Percentiles rank a stretch among this genome's conserved stretches.
Conservation (phyloP, 2,113 vertebrate species). For the Ailuropoda melanoleuca region DNA sequence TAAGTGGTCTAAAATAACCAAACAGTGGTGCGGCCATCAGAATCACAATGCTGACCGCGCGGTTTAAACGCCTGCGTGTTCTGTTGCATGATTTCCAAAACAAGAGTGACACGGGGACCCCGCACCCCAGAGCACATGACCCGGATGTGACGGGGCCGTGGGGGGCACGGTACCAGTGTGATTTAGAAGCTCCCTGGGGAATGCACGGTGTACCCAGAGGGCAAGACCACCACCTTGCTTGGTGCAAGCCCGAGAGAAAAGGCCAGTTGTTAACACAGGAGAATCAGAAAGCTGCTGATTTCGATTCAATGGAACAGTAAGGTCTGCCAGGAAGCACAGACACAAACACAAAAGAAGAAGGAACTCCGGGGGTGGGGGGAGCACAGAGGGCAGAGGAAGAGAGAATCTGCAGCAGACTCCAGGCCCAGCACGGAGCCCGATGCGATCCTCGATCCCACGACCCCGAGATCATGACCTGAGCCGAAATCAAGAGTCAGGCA, state of each 20-base stretch:
- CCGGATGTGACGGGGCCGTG: rapidly evolving
- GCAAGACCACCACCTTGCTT: not conserved
- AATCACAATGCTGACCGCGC: not conserved
- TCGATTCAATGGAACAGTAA: not conserved
- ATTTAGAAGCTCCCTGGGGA: not conserved
- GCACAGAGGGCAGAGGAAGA: not conserved
- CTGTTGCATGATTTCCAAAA: not conserved
- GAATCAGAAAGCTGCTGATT: rapidly evolving
- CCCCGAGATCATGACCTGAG: not conserved
- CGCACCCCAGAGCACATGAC: not conserved
- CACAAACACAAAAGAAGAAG: no score
- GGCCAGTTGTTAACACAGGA: not conserved
- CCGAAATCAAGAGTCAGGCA: not conserved
- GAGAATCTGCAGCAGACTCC: not conserved
- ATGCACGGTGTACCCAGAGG: rapidly evolving
- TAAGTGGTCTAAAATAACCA: not conserved
- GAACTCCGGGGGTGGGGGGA: not conserved
- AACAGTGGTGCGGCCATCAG: not conserved
- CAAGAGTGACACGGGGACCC: rapidly evolving
- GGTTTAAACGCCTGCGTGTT: not conserved
- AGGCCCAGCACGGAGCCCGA: not conserved
- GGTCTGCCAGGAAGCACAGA: not conserved
- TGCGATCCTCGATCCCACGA: not conserved
- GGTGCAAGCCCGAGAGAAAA: not conserved
- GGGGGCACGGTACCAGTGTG: rapidly evolving